Evolutionary conservation across 2,888 invertebrate genomes (phyloP).

Genomic region (Calliphora vomitoria): DNA sequence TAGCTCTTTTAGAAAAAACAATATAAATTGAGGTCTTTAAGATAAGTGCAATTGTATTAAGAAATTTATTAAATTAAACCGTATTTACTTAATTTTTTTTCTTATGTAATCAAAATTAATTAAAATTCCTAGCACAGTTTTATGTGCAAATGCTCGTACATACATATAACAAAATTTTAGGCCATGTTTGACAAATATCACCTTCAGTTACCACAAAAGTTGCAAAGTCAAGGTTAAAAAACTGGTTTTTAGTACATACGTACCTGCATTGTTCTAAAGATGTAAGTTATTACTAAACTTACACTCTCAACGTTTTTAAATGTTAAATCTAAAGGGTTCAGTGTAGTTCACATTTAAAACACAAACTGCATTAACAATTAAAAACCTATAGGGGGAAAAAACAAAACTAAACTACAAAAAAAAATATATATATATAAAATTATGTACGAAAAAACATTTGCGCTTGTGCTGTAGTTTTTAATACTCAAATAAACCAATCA

Average conservation of each 20-base stretch:
- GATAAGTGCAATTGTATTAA: too few relatives aligned
- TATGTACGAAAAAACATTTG: neutral
- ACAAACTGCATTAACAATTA: constrained; percentile 15
- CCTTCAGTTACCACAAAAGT: constrained; percentile 10
- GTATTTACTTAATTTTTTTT: neutral
- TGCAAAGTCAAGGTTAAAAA: constrained; percentile 23
- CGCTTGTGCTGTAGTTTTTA: constrained; percentile 31
- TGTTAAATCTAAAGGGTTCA: neutral
- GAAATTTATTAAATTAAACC: too few relatives aligned
- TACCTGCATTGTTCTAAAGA: neutral
- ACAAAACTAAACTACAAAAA: neutral
- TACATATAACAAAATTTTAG: neutral
- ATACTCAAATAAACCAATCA: constrained; percentile 56
- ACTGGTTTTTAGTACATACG: neutral
- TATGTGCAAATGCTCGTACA: neutral
- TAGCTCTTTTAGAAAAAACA: too few relatives aligned
- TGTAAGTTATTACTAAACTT: neutral
- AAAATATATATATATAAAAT: neutral
- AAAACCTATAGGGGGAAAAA: neutral
- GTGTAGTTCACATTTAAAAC: constrained; percentile 4
- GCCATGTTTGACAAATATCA: neutral
- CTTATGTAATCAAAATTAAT: neutral
- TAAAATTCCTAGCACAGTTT: neutral
- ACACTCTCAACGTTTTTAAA: neutral
- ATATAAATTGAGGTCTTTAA: too few relatives aligned